Conservation (phyloP, 2,797 vertebrate genomes). For the Hypotaenidia okinawae region DNA sequence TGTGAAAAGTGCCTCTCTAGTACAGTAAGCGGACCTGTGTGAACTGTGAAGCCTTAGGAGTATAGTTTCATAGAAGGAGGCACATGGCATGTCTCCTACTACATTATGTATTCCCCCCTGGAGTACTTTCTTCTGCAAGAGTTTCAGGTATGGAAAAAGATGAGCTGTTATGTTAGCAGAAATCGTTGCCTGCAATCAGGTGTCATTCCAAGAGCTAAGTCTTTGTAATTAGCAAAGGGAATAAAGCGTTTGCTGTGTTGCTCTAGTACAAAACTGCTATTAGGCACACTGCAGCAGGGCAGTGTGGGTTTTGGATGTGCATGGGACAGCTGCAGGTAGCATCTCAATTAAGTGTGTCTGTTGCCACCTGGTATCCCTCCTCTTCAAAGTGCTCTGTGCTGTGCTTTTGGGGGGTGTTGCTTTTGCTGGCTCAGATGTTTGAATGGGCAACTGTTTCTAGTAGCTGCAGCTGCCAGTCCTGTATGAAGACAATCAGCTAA, state of each 20-base stretch:
- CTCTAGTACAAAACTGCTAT: not conserved
- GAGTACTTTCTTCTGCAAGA: constrained; percentile 20
- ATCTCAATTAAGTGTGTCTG: not conserved
- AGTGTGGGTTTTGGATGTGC: not conserved
- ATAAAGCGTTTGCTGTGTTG: not conserved
- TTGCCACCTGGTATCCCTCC: not conserved
- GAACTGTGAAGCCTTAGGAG: constrained; percentile 35
- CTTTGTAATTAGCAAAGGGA: constrained; percentile 35
- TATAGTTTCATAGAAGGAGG: constrained; percentile 41
- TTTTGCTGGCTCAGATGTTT: not conserved
- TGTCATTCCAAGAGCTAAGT: constrained; percentile 8
- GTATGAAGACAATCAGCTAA: not conserved
- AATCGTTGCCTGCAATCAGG: constrained; percentile 8
- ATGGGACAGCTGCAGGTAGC: not conserved
- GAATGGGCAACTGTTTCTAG: not conserved
- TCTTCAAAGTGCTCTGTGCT: not conserved
- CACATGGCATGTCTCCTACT: not conserved
- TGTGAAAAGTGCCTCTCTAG: not conserved
- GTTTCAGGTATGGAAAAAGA: constrained; percentile 43
- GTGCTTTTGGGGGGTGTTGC: not conserved
- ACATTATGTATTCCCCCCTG: not conserved
- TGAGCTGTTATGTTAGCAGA: constrained; percentile 39
- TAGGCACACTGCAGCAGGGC: not conserved
- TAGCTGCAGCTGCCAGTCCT: not conserved
- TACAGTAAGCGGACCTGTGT: not conserved